Evolutionary conservation across 2,888 invertebrate species (phyloP), one percentile per base, ranked within the genome.

Genomic region (Dromius quadrimaculatus): DNA sequence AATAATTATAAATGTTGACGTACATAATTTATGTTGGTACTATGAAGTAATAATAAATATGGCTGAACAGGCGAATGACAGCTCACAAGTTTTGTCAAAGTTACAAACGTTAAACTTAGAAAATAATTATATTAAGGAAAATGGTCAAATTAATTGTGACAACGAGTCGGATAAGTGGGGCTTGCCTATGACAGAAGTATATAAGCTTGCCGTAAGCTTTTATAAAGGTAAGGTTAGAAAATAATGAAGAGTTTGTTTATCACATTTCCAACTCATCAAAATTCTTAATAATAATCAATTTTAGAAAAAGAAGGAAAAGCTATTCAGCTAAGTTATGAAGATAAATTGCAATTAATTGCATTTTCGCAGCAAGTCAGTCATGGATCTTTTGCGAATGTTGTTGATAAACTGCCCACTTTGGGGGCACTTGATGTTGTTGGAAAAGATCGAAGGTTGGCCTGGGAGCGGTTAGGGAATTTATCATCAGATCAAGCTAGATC

Each of bases 151-250:
- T 73, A 61, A 71, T 17, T 57, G 54, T 50, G 64, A 66, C 47
- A 71, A 71, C 73, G 72, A 71, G 59, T 20, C 63, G 54, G 66
- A 72, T 47, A 88, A 90, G 84, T 90, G 90, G 88, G 89, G 90
- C 57, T 84, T 92, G 77, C 88, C 90, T 45, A 80, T 91, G 71
- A 86, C 88, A 78, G 94, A 95, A 78, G 89, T 97, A 61, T 98
- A 96, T 84, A 92, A 92, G 84, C 87, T 96, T 77, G 95, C 95
- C 23, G 84, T 96, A 72, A 88, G 88, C 79, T 98, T 97, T 85
- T 97, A 95, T 81, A 97, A 95, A 92, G 97, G 97, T 97, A 87
- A n/a, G n/a, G n/a, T n/a, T n/a, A n/a, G n/a, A n/a, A n/a, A n/a
- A n/a, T 47, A 47, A 41, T 47, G 11, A 17, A 59, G 19, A 15